These are phyloP conservation scores for Mycogona germanica DNA, from an alignment of 2,888 invertebrate genomes.

Conservation along the genomic window DNA sequence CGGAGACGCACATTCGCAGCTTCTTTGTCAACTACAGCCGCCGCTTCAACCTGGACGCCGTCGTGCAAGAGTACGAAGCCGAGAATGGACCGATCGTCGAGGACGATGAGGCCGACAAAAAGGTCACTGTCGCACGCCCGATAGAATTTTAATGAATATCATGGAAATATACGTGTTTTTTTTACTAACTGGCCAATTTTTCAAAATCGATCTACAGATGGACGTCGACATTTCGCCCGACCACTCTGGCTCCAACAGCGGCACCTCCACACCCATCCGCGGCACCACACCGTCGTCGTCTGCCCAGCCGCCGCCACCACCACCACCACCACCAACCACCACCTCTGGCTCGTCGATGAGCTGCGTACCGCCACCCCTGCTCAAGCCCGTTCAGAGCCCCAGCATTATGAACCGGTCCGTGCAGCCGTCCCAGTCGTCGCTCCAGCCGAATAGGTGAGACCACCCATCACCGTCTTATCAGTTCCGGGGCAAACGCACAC, in stretches of 20 bases:
- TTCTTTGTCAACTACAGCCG: constrained; percentile 87
- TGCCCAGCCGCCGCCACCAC: not conserved
- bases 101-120: constrained; percentile 29
- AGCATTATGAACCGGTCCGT: constrained; percentile 16
- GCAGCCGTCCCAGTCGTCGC: constrained; percentile 16
- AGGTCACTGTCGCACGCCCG: not conserved
- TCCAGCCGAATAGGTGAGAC: too few species aligned
- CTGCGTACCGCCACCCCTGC: constrained; percentile 17
- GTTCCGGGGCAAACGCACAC: too few species aligned
- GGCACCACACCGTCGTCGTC: not conserved
- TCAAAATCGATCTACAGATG: constrained; percentile 14
- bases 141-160: not conserved
- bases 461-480: too few species aligned
- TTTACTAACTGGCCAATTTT: not conserved
- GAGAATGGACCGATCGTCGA: constrained; percentile 48
- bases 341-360: constrained; percentile 4
- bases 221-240: constrained; percentile 17
- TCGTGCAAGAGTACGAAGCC: constrained; percentile 72
- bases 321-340: not conserved
- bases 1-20: constrained; percentile 78
- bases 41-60: constrained; percentile 73
- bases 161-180: not conserved
- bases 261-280: constrained; percentile 18
- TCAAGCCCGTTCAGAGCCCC: constrained; percentile 18
- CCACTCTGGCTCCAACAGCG: constrained; percentile 16